Evolutionary conservation across 2,888 invertebrate genomes (phyloP).

Genomic region (Aleiodes alternator): DNA sequence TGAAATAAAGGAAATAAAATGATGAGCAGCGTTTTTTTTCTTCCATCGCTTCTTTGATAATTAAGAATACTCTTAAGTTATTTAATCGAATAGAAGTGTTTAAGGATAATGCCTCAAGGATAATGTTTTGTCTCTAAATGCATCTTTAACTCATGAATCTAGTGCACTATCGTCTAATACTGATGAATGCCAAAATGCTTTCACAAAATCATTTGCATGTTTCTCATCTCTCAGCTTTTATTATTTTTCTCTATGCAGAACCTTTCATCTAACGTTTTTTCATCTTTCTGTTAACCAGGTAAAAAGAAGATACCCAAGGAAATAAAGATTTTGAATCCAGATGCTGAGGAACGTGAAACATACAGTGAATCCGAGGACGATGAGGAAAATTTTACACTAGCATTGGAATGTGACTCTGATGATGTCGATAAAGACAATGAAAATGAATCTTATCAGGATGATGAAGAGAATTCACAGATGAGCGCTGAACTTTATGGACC

Average conservation of each 20-base stretch:
- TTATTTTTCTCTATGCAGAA: not conserved
- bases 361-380: not conserved
- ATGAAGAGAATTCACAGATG: not conserved
- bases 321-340: not conserved
- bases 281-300: constrained; percentile 22
- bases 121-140: not conserved
- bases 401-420: constrained; percentile 17
- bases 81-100: no score
- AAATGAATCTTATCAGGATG: not conserved
- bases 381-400: constrained; percentile 18
- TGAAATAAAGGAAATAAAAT: no score
- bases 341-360: not conserved
- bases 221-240: not conserved
- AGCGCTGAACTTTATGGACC: not conserved
- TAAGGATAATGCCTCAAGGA: not conserved
- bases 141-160: not conserved
- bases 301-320: not conserved
- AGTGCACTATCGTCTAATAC: not conserved
- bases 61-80: no score
- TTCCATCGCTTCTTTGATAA: no score
- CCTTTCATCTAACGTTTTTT: not conserved
- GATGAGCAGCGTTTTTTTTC: no score
- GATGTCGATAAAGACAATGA: constrained; percentile 4
- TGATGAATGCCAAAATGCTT: not conserved
- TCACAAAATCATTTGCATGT: constrained; percentile 16